Percentiles rank a stretch among this genome's conserved stretches.
Evolutionary conservation across 2,888 invertebrate species (phyloP).

Genomic region (Augiades crinisus): DNA sequence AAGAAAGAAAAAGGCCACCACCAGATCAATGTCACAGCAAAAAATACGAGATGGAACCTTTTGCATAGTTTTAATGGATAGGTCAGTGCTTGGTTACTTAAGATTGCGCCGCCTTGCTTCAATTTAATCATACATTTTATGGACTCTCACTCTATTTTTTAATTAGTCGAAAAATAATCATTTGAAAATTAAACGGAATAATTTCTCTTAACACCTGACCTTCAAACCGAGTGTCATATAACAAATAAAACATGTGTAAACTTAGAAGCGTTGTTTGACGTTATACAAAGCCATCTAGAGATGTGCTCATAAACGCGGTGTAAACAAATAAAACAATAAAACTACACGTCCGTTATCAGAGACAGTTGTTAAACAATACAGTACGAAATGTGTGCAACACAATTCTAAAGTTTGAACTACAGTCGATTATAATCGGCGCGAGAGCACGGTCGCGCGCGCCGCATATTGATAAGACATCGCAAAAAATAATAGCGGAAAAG

Average conservation of each 20-base stretch:
- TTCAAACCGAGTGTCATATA: too few species aligned
- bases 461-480: slow-evolving; percentile 23
- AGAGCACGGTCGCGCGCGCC: slow-evolving; percentile 31
- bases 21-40: too few species aligned
- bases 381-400: slow-evolving; percentile 10
- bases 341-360: slow-evolving; percentile 32
- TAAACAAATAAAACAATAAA: slow-evolving; percentile 33
- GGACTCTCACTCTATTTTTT: too few species aligned
- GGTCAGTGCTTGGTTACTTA: too few species aligned
- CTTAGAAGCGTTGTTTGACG: slow-evolving; percentile 1
- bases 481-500: slow-evolving; percentile 29
- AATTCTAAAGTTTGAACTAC: slow-evolving; percentile 20
- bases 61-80: too few species aligned
- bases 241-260: neutral
- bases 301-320: slow-evolving; percentile 2
- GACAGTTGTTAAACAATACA: slow-evolving; percentile 29
- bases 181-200: too few species aligned
- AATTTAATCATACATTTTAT: too few species aligned
- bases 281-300: neutral
- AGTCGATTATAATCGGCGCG: slow-evolving; percentile 32
- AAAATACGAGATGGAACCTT: too few species aligned
- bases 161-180: too few species aligned
- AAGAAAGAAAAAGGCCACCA: too few species aligned
- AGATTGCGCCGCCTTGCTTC: too few species aligned
- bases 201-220: neutral